Base-by-base conservation (phyloP, 2,797 vertebrate genomes). In the Buceros bicornis region DNA sequence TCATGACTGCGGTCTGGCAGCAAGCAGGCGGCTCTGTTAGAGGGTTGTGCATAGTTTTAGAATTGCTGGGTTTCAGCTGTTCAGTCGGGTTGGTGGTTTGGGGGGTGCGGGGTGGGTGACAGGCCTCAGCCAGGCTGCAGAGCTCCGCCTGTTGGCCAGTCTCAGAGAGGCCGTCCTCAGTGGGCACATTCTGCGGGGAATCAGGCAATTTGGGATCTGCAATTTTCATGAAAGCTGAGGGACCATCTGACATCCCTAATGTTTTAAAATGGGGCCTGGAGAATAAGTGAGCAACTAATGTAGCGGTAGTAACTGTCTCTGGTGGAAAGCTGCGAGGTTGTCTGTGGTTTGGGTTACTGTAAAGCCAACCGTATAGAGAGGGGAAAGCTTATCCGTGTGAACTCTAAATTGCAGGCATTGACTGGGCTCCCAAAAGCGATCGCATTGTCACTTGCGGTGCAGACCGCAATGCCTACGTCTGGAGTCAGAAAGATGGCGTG, bases 371-470 rank as follows among this genome's bases (percentile, higher is more conserved):
- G 37, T 48, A 48, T 24, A 48, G 48, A 48, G 37, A 47, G 15
- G n/a, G 12, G 19, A 11, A 8, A 16, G 48, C 62, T 7, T 24
- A 9, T 65, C 89, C 21, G 86, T 10, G 14, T 24, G 51, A n/a
- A 1, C 15, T 70, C 67, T 91, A 9, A 10, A 43, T 84, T 89
- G 16, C 82, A 99, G 99, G 99, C 54, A 99, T 99, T 37, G 99
- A 99, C 97, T 99, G 99, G 99, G 99, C 99, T 97, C 99, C 99
- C 82, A 99, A 99, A 97, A 99, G 99, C 8, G 99, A 99, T 94
- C 99, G 99, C 82, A 99, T 99, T n/a, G 99, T 99, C 89, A 99
- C 99, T 16, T 99, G 99, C 3, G 99, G 99, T 17, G 99, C 99
- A 1, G 99, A 99, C 97, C 99, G 99, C 31, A 99, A 99, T 8